Base-by-base conservation (phyloP, 2,113 vertebrate species). In the Chroicocephalus ridibundus region DNA sequence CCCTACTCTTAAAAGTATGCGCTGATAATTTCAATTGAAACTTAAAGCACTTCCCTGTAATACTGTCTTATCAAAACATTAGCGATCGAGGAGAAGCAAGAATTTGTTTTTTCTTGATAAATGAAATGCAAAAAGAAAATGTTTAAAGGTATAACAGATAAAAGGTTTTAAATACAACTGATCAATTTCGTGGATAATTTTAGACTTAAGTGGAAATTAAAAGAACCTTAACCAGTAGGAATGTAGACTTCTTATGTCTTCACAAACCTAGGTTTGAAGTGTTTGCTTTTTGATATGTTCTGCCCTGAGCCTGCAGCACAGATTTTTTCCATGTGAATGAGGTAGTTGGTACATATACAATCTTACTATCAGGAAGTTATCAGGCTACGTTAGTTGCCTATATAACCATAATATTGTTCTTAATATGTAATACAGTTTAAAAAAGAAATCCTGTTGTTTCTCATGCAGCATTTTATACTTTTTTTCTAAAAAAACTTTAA, bases 291-390 rank as follows among this genome's bases (percentile, higher is more conserved):
- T 52, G 24, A 5, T 72, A 13, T 6, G 24, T 92, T 91, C 61
- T 83, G 38, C 42, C 64, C 51, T 46, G 46, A 40, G 52, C 68
- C 49, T 80, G 71, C 58, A 93, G 52, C 72, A 68, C 42, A 25
- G 16, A n/a, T 60, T 81, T 83, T 91, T 91, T 42, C 54, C n/a
- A 31, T 44, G 25, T 62, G 15, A 74, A 34, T 51, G 65, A 84
- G 5, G 40, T 46, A 24, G 4, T 26, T 81, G 21, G 8, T 2
- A 0, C 29, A 36, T 4, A 3, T 74, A 19, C 9, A 26, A 6
- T 61, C 6, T 32, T 55, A 13, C n/a, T 31, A 0, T 26, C 25
- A 64, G 47, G 21, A 79, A 91, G 42, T 52, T 38, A 38, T 38
- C 38, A 38, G 18, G 36, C 34, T 47, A 2, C 25, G 6, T 66